phyloP scores from a whole-genome alignment of 1,140 invertebrate species.

The Musca vetustissima region DNA sequence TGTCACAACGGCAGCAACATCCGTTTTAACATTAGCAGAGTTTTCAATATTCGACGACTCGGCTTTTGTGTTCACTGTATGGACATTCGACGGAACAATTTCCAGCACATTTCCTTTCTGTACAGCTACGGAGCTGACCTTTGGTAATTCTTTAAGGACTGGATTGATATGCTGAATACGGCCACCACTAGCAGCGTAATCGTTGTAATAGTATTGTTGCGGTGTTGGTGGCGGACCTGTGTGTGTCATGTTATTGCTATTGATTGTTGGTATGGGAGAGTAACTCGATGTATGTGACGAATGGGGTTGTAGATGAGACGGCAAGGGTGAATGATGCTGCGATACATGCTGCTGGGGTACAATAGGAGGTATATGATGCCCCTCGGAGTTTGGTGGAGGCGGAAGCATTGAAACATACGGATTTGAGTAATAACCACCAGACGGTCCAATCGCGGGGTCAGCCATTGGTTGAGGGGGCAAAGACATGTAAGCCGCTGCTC shows the following conservation, averaged over 20 bases:
- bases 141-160: conserved; percentile 37
- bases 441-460: conserved; percentile 28
- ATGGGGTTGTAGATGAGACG: not conserved
- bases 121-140: conserved; percentile 41
- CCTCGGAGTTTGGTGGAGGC: not conserved
- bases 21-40: too few relatives aligned
- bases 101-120: conserved; percentile 53
- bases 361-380: not conserved
- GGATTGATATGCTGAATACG: conserved; percentile 22
- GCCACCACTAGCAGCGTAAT: conserved; percentile 22
- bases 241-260: not conserved
- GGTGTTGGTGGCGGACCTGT: conserved; percentile 3
- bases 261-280: conserved; percentile 24
- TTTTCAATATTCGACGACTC: too few relatives aligned
- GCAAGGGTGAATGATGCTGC: not conserved
- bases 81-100: conserved; percentile 41
- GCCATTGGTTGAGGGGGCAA: conserved; percentile 27
- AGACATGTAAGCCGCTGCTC: conserved; percentile 42
- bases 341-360: not conserved
- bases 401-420: conserved; percentile 34
- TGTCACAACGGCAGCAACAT: too few relatives aligned
- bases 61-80: not conserved
- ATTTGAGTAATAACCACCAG: conserved; percentile 34
- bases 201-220: conserved; percentile 27
- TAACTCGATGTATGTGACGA: conserved; percentile 12